phyloP scores from a whole-genome alignment of 2,888 invertebrate species.

The Xylophagus ater region DNA sequence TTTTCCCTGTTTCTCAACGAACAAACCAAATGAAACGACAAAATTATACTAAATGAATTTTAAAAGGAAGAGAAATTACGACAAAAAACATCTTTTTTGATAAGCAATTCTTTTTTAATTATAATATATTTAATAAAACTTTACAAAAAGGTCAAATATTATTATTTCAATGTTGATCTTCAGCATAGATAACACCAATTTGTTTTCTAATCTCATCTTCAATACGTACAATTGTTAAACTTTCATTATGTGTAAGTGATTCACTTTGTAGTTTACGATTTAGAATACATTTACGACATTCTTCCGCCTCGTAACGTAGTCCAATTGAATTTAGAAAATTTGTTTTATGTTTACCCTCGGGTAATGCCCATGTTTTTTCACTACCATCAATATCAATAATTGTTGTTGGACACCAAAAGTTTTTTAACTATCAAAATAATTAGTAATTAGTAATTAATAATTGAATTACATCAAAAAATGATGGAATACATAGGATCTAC shows the following conservation, averaged over 20 bases:
- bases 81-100: background rate
- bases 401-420: conserved; percentile 65
- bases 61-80: no score
- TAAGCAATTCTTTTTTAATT: background rate
- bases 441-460: background rate
- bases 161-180: conserved; percentile 36
- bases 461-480: no score
- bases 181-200: conserved; percentile 52
- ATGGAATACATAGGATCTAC: no score
- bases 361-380: conserved; percentile 53
- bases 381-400: conserved; percentile 53
- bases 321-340: conserved; percentile 64
- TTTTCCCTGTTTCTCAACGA: no score
- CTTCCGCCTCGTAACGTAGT: conserved; percentile 65
- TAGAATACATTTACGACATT: conserved; percentile 60
- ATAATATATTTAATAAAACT: background rate
- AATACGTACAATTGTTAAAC: conserved; percentile 55
- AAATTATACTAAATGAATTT: no score
- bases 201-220: conserved; percentile 62
- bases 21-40: no score
- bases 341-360: conserved; percentile 46
- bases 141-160: conserved; percentile 24
- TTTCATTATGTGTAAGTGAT: conserved; percentile 54
- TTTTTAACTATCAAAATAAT: conserved; percentile 30
- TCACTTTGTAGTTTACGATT: conserved; percentile 57